Evolutionary conservation across 1,140 invertebrate genomes (phyloP).

Genomic region (Oscheius sp.): DNA sequence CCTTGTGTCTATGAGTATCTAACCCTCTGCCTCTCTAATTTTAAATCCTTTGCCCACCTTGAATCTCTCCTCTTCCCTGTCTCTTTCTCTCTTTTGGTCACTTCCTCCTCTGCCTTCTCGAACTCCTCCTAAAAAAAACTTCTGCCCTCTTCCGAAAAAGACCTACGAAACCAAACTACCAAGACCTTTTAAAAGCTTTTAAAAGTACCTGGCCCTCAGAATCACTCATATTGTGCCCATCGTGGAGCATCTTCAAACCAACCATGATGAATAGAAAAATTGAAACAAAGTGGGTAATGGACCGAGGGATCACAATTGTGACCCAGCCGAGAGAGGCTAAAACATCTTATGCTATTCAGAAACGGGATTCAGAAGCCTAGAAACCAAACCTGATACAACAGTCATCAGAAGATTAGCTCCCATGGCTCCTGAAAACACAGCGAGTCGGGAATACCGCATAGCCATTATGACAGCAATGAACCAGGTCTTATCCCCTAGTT

Average conservation of each 20-base stretch:
- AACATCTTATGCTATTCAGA: too few species aligned
- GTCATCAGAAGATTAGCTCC: constrained; percentile 90
- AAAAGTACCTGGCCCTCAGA: constrained; percentile 89
- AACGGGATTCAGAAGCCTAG: too few species aligned
- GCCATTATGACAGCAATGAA: constrained; percentile 99
- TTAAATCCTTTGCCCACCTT: constrained; percentile 41
- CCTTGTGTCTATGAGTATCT: background rate
- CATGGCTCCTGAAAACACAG: constrained; percentile 89
- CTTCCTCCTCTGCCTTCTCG: constrained; percentile 70
- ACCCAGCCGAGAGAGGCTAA: constrained; percentile 80
- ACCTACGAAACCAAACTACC: too few species aligned
- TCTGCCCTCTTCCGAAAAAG: too few species aligned
- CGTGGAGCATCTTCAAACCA: constrained; percentile 96
- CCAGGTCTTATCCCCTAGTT: constrained; percentile 99
- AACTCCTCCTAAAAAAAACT: constrained; percentile 78
- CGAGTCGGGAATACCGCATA: constrained; percentile 87
- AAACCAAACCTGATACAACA: constrained; percentile 75
- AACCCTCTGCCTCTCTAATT: constrained; percentile 1
- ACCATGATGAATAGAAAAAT: constrained; percentile 92
- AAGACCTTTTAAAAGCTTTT: too few species aligned
- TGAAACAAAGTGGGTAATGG: constrained; percentile 91
- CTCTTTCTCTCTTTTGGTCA: constrained; percentile 27
- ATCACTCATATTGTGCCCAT: constrained; percentile 89
- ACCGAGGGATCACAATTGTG: constrained; percentile 71
- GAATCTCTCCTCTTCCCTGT: constrained; percentile 34